These are phyloP conservation scores for Myoxocephalus aenaeus DNA, from an alignment of 2,797 vertebrate species.

Conservation along the genomic window DNA sequence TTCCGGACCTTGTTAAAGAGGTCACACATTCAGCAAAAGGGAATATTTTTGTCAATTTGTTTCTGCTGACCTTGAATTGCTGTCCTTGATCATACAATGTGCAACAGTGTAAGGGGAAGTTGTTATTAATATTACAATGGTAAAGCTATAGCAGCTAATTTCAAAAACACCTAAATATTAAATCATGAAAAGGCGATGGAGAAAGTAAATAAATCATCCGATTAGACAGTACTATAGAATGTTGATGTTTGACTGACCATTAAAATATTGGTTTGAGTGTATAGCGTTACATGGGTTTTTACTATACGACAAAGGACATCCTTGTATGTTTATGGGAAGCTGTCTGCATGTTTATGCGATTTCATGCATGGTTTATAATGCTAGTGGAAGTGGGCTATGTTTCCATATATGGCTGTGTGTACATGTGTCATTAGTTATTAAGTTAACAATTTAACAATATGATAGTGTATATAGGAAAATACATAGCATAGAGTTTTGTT, in stretches of 20 bases:
- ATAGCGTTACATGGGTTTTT: not conserved
- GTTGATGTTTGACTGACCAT: not conserved
- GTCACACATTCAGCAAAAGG: not conserved
- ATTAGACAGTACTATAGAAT: not conserved
- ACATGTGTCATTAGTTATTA: not conserved
- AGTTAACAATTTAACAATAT: not conserved
- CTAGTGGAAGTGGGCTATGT: constrained; percentile 7
- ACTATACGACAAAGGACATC: constrained; percentile 21
- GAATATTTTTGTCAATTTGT: not conserved
- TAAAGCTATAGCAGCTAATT: not conserved
- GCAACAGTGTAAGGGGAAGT: not conserved
- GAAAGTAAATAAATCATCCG: not conserved
- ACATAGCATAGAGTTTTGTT: not conserved
- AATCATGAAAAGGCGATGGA: not conserved
- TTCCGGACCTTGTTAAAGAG: not conserved
- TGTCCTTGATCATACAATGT: not conserved
- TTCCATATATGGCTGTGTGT: constrained; percentile 8
- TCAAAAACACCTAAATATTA: not conserved
- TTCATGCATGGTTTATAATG: constrained; percentile 27
- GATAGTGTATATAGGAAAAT: not conserved
- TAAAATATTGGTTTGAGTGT: not conserved
- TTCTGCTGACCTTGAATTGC: not conserved
- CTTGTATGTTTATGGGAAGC: not conserved
- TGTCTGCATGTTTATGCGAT: constrained; percentile 12
- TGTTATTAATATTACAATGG: not conserved